Conservation (phyloP, 2,888 invertebrate genomes). For the Cerastis leucographa region DNA sequence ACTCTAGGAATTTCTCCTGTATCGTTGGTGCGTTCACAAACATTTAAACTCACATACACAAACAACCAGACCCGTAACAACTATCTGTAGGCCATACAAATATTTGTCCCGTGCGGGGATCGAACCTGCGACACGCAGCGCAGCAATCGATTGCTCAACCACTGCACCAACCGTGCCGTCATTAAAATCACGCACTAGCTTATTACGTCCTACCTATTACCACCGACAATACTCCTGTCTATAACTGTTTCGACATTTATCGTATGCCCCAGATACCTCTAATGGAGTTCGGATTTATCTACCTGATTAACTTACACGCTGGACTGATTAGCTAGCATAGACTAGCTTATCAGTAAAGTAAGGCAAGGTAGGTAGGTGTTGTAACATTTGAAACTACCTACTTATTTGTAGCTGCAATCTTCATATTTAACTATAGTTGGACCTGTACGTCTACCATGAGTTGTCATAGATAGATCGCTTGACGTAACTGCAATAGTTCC, state of each 20-base stretch:
- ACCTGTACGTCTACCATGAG: too few relatives aligned
- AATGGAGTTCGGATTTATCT: conserved; percentile 44
- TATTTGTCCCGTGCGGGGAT: too few relatives aligned
- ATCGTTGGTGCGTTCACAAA: too few relatives aligned
- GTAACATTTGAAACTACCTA: background rate
- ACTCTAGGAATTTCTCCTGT: too few relatives aligned
- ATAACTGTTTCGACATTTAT: conserved; percentile 15
- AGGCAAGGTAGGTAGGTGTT: background rate
- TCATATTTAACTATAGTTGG: background rate
- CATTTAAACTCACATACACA: too few relatives aligned
- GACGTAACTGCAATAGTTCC: too few relatives aligned
- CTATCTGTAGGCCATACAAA: too few relatives aligned
- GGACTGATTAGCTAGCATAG: conserved; percentile 10
- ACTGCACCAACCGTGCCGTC: too few relatives aligned
- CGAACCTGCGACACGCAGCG: too few relatives aligned
- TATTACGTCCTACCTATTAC: background rate
- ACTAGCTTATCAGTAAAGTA: background rate
- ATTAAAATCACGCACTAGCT: background rate
- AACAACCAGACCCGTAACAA: too few relatives aligned
- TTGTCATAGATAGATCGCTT: too few relatives aligned
- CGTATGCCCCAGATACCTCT: conserved; percentile 36
- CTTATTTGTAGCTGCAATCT: background rate
- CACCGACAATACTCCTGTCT: background rate
- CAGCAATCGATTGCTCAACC: too few relatives aligned
- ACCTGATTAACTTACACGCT: conserved; percentile 45